These are phyloP conservation scores for Camponotus fellah DNA, from an alignment of 2,888 invertebrate genomes.

Conservation along the genomic window DNA sequence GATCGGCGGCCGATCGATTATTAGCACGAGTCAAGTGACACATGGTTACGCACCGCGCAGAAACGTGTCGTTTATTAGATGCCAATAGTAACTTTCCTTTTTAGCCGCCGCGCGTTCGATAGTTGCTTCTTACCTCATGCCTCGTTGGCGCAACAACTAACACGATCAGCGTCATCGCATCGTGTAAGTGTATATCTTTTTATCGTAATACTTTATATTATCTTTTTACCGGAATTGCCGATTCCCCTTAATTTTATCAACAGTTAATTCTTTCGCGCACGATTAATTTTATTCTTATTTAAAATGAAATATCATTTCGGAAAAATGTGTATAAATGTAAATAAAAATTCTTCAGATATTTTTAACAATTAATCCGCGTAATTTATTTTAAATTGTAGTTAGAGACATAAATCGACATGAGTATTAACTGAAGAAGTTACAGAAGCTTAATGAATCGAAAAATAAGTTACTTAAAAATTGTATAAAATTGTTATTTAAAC, in stretches of 20 bases:
- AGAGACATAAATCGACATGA: conserved; percentile 2
- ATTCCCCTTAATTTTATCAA: not conserved
- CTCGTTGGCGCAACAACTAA: conserved; percentile 10
- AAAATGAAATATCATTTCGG: not conserved
- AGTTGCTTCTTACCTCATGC: conserved; percentile 15
- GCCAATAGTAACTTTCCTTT: conserved; percentile 52
- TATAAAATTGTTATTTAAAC: not conserved
- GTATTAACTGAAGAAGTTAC: not conserved
- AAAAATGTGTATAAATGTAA: not conserved
- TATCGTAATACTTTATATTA: not conserved
- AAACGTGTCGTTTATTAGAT: conserved; percentile 20
- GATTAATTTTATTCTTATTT: not conserved
- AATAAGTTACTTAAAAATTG: too few relatives aligned
- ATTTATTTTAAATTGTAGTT: not conserved
- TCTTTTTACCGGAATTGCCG: not conserved
- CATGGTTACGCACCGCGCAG: conserved; percentile 29
- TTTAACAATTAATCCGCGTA: not conserved
- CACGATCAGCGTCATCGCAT: not conserved
- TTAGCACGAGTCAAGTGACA: conserved; percentile 53
- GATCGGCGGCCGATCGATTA: conserved; percentile 71
- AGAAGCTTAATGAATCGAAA: too few relatives aligned
- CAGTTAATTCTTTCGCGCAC: not conserved
- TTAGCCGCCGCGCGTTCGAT: conserved; percentile 8
- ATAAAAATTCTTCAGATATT: not conserved
- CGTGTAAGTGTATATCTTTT: not conserved